A percentile compares a stretch with the other conserved stretches of the same genome.
These are phyloP conservation scores for Dynastes hyllus DNA, from an alignment of 2,888 invertebrate genomes.

Conservation along the genomic window DNA sequence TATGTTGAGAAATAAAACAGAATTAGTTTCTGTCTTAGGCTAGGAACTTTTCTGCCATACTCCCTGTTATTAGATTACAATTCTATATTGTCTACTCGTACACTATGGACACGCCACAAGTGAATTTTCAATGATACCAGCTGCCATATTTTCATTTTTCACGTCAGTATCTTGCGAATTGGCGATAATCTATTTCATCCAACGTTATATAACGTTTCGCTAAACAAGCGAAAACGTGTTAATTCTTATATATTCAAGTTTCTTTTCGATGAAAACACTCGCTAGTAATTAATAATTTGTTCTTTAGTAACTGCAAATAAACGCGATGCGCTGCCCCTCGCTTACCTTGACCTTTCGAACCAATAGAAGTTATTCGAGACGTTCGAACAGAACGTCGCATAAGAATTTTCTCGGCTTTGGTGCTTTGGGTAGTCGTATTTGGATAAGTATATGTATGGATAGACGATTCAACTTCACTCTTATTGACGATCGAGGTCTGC, in stretches of 20 bases:
- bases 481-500: background rate
- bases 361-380: slow-evolving; percentile 30
- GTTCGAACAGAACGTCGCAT: background rate
- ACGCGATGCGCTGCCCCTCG: slow-evolving; percentile 31
- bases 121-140: too few relatives aligned
- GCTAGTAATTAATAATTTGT: slow-evolving; percentile 43
- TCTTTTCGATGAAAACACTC: slow-evolving; percentile 35
- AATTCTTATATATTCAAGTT: slow-evolving; percentile 28
- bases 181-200: background rate
- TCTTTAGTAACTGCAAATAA: too few relatives aligned
- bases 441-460: background rate
- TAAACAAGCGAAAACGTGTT: slow-evolving; percentile 13
- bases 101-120: too few relatives aligned
- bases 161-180: background rate
- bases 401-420: too few relatives aligned
- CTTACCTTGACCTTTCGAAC: slow-evolving; percentile 39
- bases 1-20: too few relatives aligned
- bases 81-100: too few relatives aligned
- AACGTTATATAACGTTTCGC: background rate
- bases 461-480: background rate
- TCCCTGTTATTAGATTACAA: too few relatives aligned
- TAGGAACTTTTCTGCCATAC: too few relatives aligned
- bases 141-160: too few relatives aligned
- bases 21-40: too few relatives aligned
- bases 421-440: background rate